A percentile compares a stretch with the other conserved stretches of the same genome.
Evolutionary conservation across 2,797 vertebrate genomes (phyloP).

Genomic region (Enteromius unitaeniatus): DNA sequence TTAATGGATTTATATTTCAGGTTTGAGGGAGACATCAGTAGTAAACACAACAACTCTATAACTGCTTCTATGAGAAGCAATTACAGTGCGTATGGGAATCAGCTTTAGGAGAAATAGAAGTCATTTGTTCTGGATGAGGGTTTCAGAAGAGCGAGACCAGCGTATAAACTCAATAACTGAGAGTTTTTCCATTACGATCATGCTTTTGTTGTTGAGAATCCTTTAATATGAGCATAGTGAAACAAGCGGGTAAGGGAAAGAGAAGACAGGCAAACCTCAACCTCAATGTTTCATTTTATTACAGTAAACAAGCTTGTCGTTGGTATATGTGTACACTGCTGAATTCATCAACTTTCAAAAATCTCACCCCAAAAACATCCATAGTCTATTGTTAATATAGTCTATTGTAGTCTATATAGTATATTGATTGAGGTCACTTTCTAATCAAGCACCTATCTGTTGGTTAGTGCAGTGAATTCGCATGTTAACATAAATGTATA

Average conservation of each 20-base stretch:
- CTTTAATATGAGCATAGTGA: conserved; percentile 55
- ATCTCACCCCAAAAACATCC: background rate
- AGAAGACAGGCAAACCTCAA: conserved; percentile 33
- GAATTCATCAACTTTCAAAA: background rate
- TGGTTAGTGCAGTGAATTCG: background rate
- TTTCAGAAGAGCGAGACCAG: conserved; percentile 45
- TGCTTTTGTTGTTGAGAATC: conserved; percentile 54
- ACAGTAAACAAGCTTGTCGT: conserved; percentile 41
- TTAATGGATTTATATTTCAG: conserved; percentile 39
- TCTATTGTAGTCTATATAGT: too few species aligned
- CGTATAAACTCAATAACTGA: conserved; percentile 58
- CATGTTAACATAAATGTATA: background rate
- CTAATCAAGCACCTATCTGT: background rate
- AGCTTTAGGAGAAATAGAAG: conserved; percentile 51
- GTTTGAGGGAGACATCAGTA: conserved; percentile 13
- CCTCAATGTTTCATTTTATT: conserved; percentile 52
- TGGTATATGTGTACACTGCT: conserved; percentile 19
- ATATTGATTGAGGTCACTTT: background rate
- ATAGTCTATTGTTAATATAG: background rate
- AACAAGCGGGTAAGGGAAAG: conserved; percentile 32
- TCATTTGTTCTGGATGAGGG: conserved; percentile 45
- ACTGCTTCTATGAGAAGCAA: conserved; percentile 25
- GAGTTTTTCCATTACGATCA: conserved; percentile 48
- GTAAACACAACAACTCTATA: conserved; percentile 23
- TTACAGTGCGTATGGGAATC: conserved; percentile 45